Base-by-base conservation (phyloP, 2,888 invertebrate species). In the Meganola albula region DNA sequence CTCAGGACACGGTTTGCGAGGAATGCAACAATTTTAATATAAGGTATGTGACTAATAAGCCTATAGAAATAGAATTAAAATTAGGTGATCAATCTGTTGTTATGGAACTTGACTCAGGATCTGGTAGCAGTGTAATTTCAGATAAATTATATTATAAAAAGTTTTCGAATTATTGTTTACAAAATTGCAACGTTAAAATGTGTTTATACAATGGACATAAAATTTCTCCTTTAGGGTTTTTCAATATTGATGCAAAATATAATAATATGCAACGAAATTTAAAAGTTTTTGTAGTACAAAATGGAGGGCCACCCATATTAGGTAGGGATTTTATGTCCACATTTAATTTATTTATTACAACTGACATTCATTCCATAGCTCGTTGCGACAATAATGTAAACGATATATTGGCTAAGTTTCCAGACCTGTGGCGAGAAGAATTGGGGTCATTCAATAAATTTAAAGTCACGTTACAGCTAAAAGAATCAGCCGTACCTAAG, bases 401-500 rank as follows among this genome's bases (percentile, higher is more conserved):
- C 8, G 20, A 20, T 5, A 3, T 20, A 7, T 7, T 20, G 7
- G 8, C 7, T n/a, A 20, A 20, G n/a, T 20, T n/a, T 20, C 8
- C 20, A 20, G 8, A 20, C n/a, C 8, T 20, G 8, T 20, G 20
- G 20, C 20, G 20, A 7, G 20, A 20, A n/a, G 38, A 37, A 2
- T 33, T 45, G 16, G 42, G 45, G n/a, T 13, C 18, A 2, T 46
- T 46, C 23, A 52, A 43, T 38, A 37, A 44, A 32, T 43, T 37
- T 24, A 30, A 40, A 21, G 37, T 52, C 1, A 12, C 21, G 1
- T 32, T 47, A 24, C 8, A 34, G 13, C 24, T 48, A 10, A 47
- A 45, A 30, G 39, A 45, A 22, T 31, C 37, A 24, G 7, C 30
- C 4, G 10, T 5, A 5, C 45, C 50, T 2, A 41, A 42, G 20